Conservation (phyloP, 2,888 invertebrate genomes). For the Asteroscopus sphinx region DNA sequence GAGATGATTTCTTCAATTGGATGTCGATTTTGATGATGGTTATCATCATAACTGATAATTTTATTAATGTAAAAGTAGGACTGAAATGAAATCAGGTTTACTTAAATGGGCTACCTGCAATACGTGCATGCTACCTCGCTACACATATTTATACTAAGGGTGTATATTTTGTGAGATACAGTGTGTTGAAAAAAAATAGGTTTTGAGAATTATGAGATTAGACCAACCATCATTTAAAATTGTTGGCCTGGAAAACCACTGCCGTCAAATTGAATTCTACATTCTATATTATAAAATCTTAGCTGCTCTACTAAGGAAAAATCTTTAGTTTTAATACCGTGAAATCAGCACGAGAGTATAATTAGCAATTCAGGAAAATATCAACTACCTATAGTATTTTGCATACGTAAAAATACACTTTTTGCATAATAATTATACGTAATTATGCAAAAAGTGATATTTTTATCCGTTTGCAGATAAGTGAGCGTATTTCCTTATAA, state of each 20-base stretch:
- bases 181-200: background rate
- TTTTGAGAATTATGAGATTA: background rate
- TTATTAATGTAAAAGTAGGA: conserved; percentile 12
- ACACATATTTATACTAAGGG: conserved; percentile 1
- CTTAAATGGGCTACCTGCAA: conserved; percentile 35
- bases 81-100: background rate
- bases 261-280: conserved; percentile 1
- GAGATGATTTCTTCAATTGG: conserved; percentile 17
- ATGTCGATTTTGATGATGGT: conserved; percentile 20
- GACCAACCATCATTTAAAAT: background rate
- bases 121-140: conserved; percentile 7
- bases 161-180: conserved; percentile 1
- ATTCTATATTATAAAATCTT: background rate
- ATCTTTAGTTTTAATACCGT: background rate
- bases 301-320: background rate
- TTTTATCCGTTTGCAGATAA: conserved; percentile 8
- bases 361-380: conserved; percentile 11
- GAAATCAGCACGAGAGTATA: conserved; percentile 1
- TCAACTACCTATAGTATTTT: background rate
- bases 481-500: conserved; percentile 7
- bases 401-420: conserved; percentile 2
- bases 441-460: conserved; percentile 1
- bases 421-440: background rate
- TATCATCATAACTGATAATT: conserved; percentile 29
- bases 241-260: background rate